Conservation (phyloP, 1,140 invertebrate genomes). For the Drosophila teissieri region DNA sequence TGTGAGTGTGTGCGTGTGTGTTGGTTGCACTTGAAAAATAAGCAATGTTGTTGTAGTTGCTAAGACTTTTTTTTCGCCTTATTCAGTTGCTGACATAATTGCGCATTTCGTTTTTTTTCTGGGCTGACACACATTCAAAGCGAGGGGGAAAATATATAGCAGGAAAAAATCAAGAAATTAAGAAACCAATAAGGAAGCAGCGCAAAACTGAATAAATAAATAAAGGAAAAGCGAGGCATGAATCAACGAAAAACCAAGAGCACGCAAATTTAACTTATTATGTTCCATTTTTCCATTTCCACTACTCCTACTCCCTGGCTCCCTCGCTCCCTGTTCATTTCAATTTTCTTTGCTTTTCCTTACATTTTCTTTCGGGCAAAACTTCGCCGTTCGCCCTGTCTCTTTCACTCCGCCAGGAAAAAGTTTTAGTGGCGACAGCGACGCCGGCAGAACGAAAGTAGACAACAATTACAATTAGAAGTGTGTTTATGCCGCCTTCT, state of each 20-base stretch:
- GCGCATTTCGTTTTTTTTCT: slow-evolving; percentile 34
- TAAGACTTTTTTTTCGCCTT: neutral
- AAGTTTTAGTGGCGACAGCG: slow-evolving; percentile 26
- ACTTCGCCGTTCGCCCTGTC: slow-evolving; percentile 16
- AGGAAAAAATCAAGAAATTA: neutral
- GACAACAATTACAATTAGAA: slow-evolving; percentile 72
- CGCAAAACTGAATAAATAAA: slow-evolving; percentile 11
- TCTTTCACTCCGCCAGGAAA: slow-evolving; percentile 9
- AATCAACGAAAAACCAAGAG: slow-evolving; percentile 13
- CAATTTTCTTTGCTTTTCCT: neutral
- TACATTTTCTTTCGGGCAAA: slow-evolving; percentile 13
- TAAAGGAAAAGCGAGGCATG: neutral
- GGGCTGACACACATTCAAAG: slow-evolving; percentile 61
- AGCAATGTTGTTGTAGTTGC: slow-evolving; percentile 50
- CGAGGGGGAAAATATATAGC: neutral
- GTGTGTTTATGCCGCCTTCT: slow-evolving; percentile 60
- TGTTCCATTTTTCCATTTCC: slow-evolving; percentile 13
- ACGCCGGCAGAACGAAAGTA: slow-evolving; percentile 27
- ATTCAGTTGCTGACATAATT: slow-evolving; percentile 66
- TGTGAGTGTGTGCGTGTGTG: slow-evolving; percentile 6
- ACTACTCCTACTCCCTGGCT: too few relatives aligned
- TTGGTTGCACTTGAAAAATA: slow-evolving; percentile 60
- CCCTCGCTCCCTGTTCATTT: neutral
- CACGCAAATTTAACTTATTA: slow-evolving; percentile 47
- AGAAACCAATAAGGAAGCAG: neutral